A percentile compares a stretch with the other conserved stretches of the same genome.
Conservation (phyloP, 2,888 invertebrate species). For the Nemotelus nigrinus region DNA sequence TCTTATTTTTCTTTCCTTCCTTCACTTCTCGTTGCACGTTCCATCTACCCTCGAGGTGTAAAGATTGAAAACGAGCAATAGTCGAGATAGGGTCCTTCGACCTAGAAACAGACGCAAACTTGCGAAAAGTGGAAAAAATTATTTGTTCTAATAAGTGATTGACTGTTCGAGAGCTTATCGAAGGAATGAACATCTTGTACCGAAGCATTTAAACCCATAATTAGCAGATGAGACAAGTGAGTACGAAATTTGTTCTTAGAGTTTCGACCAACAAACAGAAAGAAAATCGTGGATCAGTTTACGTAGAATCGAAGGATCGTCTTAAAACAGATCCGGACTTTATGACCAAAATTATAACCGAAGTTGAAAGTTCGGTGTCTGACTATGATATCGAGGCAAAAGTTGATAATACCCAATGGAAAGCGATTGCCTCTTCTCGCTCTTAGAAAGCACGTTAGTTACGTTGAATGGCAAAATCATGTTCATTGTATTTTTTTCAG, state of each 20-base stretch:
- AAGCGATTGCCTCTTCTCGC: background rate
- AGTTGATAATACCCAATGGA: background rate
- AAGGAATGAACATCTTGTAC: too few relatives aligned
- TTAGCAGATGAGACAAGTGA: too few relatives aligned
- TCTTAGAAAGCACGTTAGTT: background rate
- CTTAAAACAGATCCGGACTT: background rate
- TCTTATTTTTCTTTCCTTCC: too few relatives aligned
- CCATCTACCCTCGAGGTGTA: too few relatives aligned
- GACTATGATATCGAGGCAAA: background rate
- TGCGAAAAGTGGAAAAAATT: too few relatives aligned
- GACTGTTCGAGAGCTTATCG: background rate
- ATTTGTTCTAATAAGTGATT: background rate
- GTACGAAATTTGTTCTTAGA: background rate
- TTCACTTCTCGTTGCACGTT: too few relatives aligned
- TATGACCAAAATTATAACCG: conserved; percentile 1
- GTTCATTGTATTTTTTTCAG: background rate
- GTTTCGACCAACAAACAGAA: background rate
- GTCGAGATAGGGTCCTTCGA: too few relatives aligned
- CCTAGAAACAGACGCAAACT: too few relatives aligned
- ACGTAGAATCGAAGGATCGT: background rate
- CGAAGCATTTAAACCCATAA: too few relatives aligned
- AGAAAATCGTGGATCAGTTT: background rate
- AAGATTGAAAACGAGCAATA: too few relatives aligned
- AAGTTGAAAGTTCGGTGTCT: background rate
- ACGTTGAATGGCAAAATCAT: background rate